These are phyloP conservation scores for Brienomyrus brachyistius DNA, from an alignment of 2,113 vertebrate species.

Conservation along the genomic window DNA sequence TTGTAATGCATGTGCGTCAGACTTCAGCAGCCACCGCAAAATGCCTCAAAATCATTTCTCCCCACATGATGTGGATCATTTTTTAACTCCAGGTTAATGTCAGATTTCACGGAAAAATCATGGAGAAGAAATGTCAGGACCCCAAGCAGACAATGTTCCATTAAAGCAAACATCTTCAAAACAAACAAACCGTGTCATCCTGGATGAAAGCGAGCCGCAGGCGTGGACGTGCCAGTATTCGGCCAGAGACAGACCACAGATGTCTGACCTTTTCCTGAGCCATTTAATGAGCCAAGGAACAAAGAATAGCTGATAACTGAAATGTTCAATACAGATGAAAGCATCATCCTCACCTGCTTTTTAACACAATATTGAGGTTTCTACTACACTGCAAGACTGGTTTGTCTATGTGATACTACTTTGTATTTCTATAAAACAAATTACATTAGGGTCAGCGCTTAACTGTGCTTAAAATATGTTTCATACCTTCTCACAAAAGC, in stretches of 20 bases:
- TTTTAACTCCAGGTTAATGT: not conserved
- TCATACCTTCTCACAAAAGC: not conserved
- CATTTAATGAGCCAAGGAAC: conserved; percentile 36
- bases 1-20: not conserved
- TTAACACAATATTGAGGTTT: not conserved
- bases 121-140: not conserved
- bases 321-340: not conserved
- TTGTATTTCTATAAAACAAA: not conserved
- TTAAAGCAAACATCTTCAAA: not conserved
- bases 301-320: conserved; percentile 15
- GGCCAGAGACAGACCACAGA: conserved; percentile 46
- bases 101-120: not conserved
- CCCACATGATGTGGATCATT: not conserved
- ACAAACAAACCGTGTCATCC: not conserved
- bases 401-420: not conserved
- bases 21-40: not conserved
- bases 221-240: conserved; percentile 29
- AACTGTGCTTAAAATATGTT: not conserved
- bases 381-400: not conserved
- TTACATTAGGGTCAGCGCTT: not conserved
- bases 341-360: not conserved
- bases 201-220: not conserved
- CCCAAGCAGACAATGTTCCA: not conserved
- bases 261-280: conserved; percentile 39
- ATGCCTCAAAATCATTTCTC: not conserved